These are phyloP conservation scores for Siderastrea radians DNA, from an alignment of 92 coral and sea anemone species.

Conservation along the genomic window DNA sequence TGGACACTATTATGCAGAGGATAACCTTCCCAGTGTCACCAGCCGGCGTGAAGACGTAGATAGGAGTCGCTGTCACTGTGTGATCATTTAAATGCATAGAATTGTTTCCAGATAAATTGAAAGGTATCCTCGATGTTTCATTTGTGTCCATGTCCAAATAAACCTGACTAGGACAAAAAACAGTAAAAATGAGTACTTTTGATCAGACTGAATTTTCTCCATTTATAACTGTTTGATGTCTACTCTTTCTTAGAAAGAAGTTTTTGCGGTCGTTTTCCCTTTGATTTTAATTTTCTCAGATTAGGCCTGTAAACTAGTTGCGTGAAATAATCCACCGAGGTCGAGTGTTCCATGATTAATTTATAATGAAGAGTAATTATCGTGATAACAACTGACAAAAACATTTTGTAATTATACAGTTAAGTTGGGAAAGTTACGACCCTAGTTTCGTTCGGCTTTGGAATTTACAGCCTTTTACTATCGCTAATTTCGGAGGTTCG, in stretches of 20 bases:
- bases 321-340: too few species aligned
- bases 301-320: too few species aligned
- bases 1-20: not conserved
- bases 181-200: not conserved
- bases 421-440: too few species aligned
- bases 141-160: not conserved
- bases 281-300: too few species aligned
- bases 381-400: too few species aligned
- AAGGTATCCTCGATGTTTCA: not conserved
- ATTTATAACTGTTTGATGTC: not conserved
- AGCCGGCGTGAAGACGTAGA: conserved; percentile 22
- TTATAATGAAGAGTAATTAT: too few species aligned
- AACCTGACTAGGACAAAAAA: not conserved
- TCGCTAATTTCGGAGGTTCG: too few species aligned
- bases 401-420: too few species aligned
- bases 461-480: too few species aligned
- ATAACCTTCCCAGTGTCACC: not conserved
- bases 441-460: too few species aligned
- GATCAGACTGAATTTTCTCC: not conserved
- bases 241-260: not conserved
- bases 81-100: not conserved
- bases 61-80: not conserved
- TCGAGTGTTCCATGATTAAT: too few species aligned
- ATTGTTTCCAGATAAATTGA: not conserved
- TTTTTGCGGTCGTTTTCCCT: too few species aligned